A percentile compares a stretch with the other conserved stretches of the same genome.
phyloP scores from a whole-genome alignment of 2,797 vertebrate species.

The Poecilia picta region DNA sequence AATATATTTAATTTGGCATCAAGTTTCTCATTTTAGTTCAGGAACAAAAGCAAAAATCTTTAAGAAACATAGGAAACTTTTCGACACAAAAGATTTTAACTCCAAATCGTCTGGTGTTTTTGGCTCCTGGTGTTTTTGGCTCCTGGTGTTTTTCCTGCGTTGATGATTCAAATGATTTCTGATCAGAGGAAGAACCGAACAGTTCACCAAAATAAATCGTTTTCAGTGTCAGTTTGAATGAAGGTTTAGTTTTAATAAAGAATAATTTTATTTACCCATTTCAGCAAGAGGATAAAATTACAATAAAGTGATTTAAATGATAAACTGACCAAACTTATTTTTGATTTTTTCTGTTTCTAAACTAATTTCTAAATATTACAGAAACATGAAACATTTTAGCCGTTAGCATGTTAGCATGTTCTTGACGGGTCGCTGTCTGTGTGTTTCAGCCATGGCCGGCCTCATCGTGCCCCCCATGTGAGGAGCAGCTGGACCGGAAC shows the following conservation, averaged over 20 bases:
- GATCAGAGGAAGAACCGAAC: neutral
- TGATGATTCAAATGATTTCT: neutral
- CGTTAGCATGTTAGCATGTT: no score
- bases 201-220: neutral
- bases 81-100: neutral
- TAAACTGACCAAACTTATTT: neutral
- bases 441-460: slow-evolving; percentile 83
- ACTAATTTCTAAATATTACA: no score
- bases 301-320: neutral
- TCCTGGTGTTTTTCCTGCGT: no score
- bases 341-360: no score
- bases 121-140: no score
- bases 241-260: neutral
- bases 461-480: slow-evolving; percentile 87
- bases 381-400: no score
- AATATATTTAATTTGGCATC: neutral
- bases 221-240: neutral
- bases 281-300: no score
- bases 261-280: neutral
- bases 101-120: no score
- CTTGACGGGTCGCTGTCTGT: slow-evolving; percentile 4
- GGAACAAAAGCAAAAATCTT: neutral
- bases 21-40: neutral
- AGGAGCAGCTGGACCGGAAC: slow-evolving; percentile 48
- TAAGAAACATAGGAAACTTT: no score